Conservation (phyloP, 2,888 invertebrate species). For the Meliscaeva auricollis region DNA sequence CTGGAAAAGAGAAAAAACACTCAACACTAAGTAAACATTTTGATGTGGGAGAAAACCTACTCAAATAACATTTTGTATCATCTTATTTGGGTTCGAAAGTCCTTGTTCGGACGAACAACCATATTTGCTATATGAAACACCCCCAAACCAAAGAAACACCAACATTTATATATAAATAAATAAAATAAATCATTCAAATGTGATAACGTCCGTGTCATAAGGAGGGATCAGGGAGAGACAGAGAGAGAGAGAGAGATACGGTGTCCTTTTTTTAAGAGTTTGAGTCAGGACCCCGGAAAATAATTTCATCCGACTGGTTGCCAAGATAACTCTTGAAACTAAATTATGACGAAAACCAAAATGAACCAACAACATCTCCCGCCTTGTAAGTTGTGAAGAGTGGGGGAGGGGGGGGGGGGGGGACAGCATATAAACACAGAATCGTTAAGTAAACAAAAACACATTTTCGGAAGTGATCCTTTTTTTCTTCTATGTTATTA, state of each 20-base stretch:
- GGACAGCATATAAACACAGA: neutral
- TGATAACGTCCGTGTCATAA: conserved; percentile 61
- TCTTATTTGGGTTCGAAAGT: conserved; percentile 19
- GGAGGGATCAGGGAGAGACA: neutral
- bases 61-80: conserved; percentile 64
- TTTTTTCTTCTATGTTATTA: neutral
- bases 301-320: conserved; percentile 51
- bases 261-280: neutral
- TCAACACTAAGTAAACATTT: conserved; percentile 66
- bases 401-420: no score
- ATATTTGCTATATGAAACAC: no score
- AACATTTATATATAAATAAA: conserved; percentile 18
- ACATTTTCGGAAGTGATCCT: conserved; percentile 23
- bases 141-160: conserved; percentile 1
- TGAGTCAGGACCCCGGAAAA: conserved; percentile 12
- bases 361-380: no score
- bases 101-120: conserved; percentile 5
- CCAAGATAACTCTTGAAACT: conserved; percentile 47
- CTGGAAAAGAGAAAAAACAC: conserved; percentile 6
- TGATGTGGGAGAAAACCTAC: conserved; percentile 49
- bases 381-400: neutral
- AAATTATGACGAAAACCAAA: conserved; percentile 6
- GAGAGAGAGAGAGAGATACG: neutral
- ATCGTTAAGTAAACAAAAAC: conserved; percentile 25
- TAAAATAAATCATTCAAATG: conserved; percentile 74